Evolutionary conservation across 2,797 vertebrate species (phyloP).

Genomic region (Helicolenus hilgendorfi): DNA sequence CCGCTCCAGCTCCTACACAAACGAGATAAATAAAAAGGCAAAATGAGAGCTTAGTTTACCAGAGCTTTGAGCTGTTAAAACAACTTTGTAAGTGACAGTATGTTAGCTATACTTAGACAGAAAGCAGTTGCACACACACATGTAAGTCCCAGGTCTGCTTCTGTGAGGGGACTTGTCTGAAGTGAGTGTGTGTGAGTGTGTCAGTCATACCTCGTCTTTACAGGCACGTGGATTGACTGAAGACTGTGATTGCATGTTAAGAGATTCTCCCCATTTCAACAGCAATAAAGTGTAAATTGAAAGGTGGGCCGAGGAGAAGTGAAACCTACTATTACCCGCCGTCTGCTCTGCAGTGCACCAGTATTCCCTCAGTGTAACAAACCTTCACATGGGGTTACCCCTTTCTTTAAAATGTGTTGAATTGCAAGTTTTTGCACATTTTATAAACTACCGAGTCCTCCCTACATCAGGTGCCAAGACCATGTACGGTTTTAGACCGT

Average conservation of each 20-base stretch:
- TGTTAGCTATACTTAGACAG: not conserved
- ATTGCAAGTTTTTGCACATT: not conserved
- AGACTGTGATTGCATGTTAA: slow-evolving; percentile 75
- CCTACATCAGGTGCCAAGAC: not conserved
- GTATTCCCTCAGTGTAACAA: not conserved
- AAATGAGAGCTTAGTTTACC: not conserved
- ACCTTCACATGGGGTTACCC: not conserved
- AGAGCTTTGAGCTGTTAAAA: not conserved
- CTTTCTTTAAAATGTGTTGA: not conserved
- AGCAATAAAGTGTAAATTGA: slow-evolving; percentile 79
- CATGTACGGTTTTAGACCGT: not conserved
- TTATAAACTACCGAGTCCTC: not conserved
- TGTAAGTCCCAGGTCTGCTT: slow-evolving; percentile 35
- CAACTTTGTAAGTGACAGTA: not conserved
- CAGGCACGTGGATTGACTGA: slow-evolving; percentile 54
- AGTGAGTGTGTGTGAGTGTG: not conserved
- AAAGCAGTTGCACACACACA: slow-evolving; percentile 19
- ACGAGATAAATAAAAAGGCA: not conserved
- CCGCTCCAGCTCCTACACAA: too few species aligned
- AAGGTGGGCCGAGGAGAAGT: slow-evolving; percentile 62
- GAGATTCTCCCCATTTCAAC: slow-evolving; percentile 63
- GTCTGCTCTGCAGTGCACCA: slow-evolving; percentile 12
- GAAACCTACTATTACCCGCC: slow-evolving; percentile 74
- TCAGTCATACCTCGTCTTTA: slow-evolving; percentile 65
- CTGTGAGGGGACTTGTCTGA: not conserved